A percentile compares a stretch with the other conserved stretches of the same genome.
Evolutionary conservation across 2,888 invertebrate species (phyloP).

Genomic region (Stenotaenia linearis): DNA sequence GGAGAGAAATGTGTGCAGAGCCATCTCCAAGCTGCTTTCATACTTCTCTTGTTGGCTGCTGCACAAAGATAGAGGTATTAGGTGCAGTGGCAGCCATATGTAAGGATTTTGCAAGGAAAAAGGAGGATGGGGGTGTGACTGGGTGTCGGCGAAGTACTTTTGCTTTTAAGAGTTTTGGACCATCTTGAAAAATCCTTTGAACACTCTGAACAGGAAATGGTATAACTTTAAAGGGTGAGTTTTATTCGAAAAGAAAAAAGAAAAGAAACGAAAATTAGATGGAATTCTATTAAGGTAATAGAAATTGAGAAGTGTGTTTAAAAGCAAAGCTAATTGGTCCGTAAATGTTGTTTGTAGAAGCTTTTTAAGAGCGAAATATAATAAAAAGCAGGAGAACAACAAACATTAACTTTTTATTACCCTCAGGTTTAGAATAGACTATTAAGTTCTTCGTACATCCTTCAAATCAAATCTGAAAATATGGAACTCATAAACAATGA

Average conservation of each 20-base stretch:
- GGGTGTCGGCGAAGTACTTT: background rate
- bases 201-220: background rate
- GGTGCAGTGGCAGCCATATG: constrained; percentile 6
- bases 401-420: constrained; percentile 5
- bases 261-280: background rate
- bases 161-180: background rate
- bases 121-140: background rate
- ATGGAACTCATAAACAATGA: constrained; percentile 19
- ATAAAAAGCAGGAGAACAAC: background rate
- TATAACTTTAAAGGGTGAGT: background rate
- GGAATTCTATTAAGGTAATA: background rate
- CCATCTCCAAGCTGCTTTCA: constrained; percentile 15
- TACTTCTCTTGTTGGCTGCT: background rate
- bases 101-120: constrained; percentile 2
- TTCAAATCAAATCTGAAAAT: constrained; percentile 18
- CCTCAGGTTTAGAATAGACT: background rate
- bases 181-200: background rate
- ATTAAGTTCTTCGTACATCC: background rate
- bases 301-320: background rate
- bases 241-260: background rate
- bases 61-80: constrained; percentile 19
- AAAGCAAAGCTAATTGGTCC: background rate
- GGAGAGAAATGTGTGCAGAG: constrained; percentile 19
- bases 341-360: background rate
- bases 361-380: background rate